Evolutionary conservation across 2,888 invertebrate species (phyloP), one percentile per base, ranked within the genome.

Genomic region (Agrilus mali): DNA sequence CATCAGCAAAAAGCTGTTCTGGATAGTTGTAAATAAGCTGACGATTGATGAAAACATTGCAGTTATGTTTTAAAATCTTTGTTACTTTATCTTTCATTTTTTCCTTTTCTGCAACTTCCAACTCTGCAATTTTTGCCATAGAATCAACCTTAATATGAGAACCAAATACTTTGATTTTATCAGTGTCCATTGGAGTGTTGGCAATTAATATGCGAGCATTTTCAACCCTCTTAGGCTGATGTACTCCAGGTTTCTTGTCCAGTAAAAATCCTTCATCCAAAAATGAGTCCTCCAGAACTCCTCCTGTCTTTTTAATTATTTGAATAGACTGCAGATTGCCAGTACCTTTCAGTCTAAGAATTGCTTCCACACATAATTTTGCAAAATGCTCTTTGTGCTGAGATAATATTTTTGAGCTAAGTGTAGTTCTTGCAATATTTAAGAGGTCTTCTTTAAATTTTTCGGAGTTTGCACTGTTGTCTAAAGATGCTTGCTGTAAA

Each of bases 21-120:
- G 98, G 98, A 66, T 99, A 98, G 69, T 99, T 99, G 74, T 99
- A 99, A 67, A 99, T 99, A 53, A 99, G 72, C 68, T 99, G 98
- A 77, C 89, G 84, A 70, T 98, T 98, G 61, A 98, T 94, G 64
- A 98, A 99, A 0, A 98, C 97, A 69, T 89, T 98, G 70, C 88
- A 87, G 53, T 90, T 87, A 67, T 98, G 95, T 51, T 80, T 82
- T 40, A 97, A 64, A 55, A 99, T 98, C 67, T 93, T 93, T 58
- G 87, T 86, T 3, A 99, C 95, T 75, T 99, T 99, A 56, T 95
- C 93, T 65, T 94, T 96, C 98, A 99, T 99, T 65, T 99, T 99
- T 62, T 96, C 93, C 63, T 97, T 98, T 64, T 99, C 98, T 2
- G 97, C 97, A 38, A 87, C 69, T 70, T 99, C 98, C 40, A 99